These are phyloP conservation scores for Gryllus bimaculatus DNA, from an alignment of 1,140 invertebrate genomes.

Conservation along the genomic window DNA sequence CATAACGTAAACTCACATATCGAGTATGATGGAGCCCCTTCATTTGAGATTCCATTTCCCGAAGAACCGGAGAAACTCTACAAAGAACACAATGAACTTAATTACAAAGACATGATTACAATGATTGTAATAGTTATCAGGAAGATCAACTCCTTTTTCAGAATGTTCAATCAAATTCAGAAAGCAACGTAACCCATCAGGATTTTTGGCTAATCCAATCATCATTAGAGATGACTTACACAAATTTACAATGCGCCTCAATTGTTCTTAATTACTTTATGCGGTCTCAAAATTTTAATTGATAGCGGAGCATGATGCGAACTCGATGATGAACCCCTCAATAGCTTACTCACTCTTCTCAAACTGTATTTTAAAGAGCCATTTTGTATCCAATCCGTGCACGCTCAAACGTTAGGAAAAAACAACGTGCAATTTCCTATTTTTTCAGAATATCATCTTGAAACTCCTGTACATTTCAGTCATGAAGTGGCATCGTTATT, in stretches of 20 bases:
- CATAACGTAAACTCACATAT: too few species aligned
- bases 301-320: not conserved
- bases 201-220: not conserved
- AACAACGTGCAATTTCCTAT: not conserved
- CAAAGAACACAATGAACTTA: not conserved
- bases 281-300: not conserved
- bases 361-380: not conserved
- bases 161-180: not conserved
- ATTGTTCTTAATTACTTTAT: not conserved
- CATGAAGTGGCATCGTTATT: not conserved
- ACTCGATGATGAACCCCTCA: not conserved
- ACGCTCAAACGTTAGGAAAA: not conserved
- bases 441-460: constrained; percentile 2
- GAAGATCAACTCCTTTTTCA: not conserved
- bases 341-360: not conserved
- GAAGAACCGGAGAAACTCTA: too few species aligned
- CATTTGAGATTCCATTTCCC: too few species aligned
- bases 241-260: not conserved
- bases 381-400: not conserved
- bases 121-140: not conserved
- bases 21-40: too few species aligned
- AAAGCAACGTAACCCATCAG: not conserved
- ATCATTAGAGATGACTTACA: not conserved
- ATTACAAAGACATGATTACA: not conserved
- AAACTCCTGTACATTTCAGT: not conserved